Evolutionary conservation across 1,140 invertebrate species (phyloP).

Genomic region (Copidosoma floridanum): DNA sequence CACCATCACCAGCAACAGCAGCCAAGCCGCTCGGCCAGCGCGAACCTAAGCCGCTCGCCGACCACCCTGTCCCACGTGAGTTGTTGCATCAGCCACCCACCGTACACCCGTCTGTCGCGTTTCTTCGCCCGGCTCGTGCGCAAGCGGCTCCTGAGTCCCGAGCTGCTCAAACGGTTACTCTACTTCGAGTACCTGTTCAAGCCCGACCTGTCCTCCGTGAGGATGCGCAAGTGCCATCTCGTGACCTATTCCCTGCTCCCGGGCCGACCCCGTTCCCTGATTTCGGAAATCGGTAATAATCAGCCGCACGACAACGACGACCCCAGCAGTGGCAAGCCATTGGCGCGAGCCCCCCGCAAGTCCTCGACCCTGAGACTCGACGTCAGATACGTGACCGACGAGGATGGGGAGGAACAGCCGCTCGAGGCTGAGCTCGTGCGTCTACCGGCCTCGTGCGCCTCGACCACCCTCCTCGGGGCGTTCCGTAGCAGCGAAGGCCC

Average conservation of each 20-base stretch:
- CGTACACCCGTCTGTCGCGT: slow-evolving; percentile 64
- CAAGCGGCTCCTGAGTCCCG: slow-evolving; percentile 67
- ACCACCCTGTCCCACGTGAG: slow-evolving; percentile 47
- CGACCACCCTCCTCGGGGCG: slow-evolving; percentile 2
- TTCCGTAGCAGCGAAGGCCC: neutral
- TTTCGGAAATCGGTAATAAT: neutral
- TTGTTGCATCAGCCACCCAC: slow-evolving; percentile 54
- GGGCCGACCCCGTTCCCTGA: neutral
- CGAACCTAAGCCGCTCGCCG: slow-evolving; percentile 2
- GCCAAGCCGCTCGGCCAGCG: slow-evolving; percentile 41
- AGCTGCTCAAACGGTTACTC: slow-evolving; percentile 71
- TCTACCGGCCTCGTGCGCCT: neutral
- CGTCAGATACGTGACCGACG: slow-evolving; percentile 39
- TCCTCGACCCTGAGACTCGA: slow-evolving; percentile 47
- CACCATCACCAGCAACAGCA: too few species aligned
- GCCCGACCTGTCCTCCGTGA: slow-evolving; percentile 48
- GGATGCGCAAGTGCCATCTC: slow-evolving; percentile 42
- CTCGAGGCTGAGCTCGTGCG: neutral
- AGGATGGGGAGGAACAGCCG: too few species aligned
- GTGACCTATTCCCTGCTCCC: slow-evolving; percentile 43
- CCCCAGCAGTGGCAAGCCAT: too few species aligned
- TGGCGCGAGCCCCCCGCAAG: slow-evolving; percentile 31
- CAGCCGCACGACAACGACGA: neutral
- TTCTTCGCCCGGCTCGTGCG: slow-evolving; percentile 72
- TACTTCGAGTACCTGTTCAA: slow-evolving; percentile 62